These are phyloP conservation scores for Frankliniella intonsa DNA, from an alignment of 2,888 invertebrate species.

Conservation along the genomic window DNA sequence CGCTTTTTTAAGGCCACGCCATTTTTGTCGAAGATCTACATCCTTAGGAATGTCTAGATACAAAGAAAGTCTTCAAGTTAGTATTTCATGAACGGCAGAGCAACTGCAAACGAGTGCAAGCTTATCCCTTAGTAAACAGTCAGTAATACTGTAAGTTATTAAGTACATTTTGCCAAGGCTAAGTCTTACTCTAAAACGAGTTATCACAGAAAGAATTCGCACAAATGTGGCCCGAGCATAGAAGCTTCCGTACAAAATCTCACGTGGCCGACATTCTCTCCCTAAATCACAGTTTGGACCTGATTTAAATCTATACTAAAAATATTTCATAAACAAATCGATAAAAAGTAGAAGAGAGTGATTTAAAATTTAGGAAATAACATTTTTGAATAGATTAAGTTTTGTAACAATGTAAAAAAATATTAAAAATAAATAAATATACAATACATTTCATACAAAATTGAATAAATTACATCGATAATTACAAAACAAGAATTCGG, in stretches of 20 bases:
- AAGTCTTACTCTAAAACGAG: neutral
- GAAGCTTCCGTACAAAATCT: neutral
- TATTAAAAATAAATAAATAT: conserved; percentile 13
- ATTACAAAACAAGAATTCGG: neutral
- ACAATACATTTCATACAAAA: conserved; percentile 10
- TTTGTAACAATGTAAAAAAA: neutral
- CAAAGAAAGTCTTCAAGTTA: no score
- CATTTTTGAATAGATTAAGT: neutral
- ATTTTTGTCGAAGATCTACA: no score
- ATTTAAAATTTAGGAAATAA: neutral
- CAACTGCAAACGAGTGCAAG: no score
- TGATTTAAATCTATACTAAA: neutral
- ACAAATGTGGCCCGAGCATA: conserved; percentile 1
- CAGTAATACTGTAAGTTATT: neutral
- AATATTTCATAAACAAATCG: neutral
- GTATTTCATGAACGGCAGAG: no score
- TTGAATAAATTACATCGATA: neutral
- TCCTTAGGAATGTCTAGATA: no score
- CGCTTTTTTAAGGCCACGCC: no score
- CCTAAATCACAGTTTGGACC: conserved; percentile 13
- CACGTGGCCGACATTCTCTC: neutral
- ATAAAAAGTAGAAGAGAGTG: neutral
- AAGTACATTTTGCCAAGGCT: neutral
- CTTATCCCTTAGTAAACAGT: no score
- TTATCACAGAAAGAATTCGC: conserved; percentile 10